Base-by-base conservation (phyloP, 2,888 invertebrate genomes). In the Mythimna pallens region DNA sequence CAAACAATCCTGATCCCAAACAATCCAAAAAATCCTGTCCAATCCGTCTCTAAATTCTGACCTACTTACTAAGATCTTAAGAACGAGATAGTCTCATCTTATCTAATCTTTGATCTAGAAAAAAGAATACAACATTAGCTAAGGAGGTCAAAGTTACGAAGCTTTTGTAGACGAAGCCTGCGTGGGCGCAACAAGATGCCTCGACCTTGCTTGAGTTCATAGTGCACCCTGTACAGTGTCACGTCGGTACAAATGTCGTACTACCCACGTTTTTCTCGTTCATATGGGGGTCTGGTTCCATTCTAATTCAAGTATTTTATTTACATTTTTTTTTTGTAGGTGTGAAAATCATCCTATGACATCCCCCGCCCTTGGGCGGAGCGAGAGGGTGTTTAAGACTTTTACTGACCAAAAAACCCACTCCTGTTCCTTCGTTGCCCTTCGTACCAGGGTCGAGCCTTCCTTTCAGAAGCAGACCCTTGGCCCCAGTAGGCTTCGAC, bases 81-180 rank as follows among this genome's bases (percentile, higher is more conserved):
- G 22, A 20, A 34, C 30, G 47, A 62, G 52, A 63, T 66, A 55
- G 17, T 80, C 55, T 73, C 30, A 57, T 66, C 47, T 58, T 80
- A 66, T 80, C 67, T 74, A 0, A 80, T 74, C 66, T 74, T 0
- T 20, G 36, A 76, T 79, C 59, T 74, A 22, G 3, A 73, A 57
- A 80, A 58, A 73, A 76, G 1, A 61, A 70, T 59, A 47, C 69
- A 50, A 10, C 47, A 63, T 57, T 58, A 54, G 55, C 20, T 47
- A 67, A 77, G 30, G 47, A 80, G 80, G 77, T 77, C 77, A 77
- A 66, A 80, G 80, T 80, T 80, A 80, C 63, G 30, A 47, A 80
- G 62, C 66, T 74, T 80, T 77, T 77, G 70, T 77, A 22, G 52
- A 61, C 30, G 9, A 65, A 34, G 14, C 9, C 30, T 74, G 75